These are phyloP conservation scores for Tenualosa ilisha DNA, from an alignment of 2,797 vertebrate species.

Conservation along the genomic window DNA sequence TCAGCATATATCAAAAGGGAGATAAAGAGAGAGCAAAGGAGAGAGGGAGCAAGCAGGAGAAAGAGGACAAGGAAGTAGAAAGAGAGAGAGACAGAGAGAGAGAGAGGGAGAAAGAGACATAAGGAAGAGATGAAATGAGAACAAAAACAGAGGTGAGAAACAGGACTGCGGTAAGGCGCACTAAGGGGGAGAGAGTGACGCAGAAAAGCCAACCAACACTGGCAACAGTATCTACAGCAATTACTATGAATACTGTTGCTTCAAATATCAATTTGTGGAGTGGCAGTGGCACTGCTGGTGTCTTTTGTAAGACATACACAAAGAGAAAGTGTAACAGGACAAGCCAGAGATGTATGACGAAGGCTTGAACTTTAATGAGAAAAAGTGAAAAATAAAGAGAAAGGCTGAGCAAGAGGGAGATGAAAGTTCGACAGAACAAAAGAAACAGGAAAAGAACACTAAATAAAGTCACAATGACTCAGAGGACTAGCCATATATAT, in stretches of 20 bases:
- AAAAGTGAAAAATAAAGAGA: too few species aligned
- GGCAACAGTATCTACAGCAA: too few species aligned
- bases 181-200: background rate
- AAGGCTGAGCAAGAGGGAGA: too few species aligned
- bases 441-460: too few species aligned
- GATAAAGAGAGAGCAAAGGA: background rate
- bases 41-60: too few species aligned
- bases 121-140: slow-evolving; percentile 32
- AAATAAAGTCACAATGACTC: too few species aligned
- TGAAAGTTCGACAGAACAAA: too few species aligned
- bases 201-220: background rate
- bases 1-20: slow-evolving; percentile 31
- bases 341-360: background rate
- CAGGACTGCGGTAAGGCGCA: background rate
- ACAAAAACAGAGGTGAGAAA: background rate
- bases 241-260: too few species aligned
- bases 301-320: too few species aligned
- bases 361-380: background rate
- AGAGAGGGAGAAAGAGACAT: slow-evolving; percentile 43
- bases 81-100: slow-evolving; percentile 14
- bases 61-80: background rate
- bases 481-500: too few species aligned
- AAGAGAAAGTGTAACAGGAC: background rate
- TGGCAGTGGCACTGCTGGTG: too few species aligned
- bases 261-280: too few species aligned